Percentiles rank a stretch among this genome's conserved stretches.
phyloP scores from a whole-genome alignment of 2,888 invertebrate species.

The Folsomia candida region DNA sequence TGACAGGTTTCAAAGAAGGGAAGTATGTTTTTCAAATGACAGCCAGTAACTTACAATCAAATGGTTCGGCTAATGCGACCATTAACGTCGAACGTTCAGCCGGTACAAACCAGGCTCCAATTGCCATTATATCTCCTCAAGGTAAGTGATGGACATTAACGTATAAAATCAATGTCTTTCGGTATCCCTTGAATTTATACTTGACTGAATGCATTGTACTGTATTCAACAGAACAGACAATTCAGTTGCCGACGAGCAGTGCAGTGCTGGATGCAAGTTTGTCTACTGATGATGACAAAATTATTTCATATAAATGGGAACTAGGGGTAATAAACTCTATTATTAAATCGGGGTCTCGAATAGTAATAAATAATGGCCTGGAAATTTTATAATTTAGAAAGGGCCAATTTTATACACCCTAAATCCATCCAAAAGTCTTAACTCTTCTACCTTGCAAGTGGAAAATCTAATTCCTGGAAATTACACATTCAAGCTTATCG shows the following conservation, averaged over 20 bases:
- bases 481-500: slow-evolving; percentile 83
- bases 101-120: slow-evolving; percentile 70
- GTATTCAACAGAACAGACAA: slow-evolving; percentile 79
- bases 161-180: no score
- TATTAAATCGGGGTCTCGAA: no score
- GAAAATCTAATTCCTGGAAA: slow-evolving; percentile 85
- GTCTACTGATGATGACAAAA: slow-evolving; percentile 69
- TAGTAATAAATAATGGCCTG: no score
- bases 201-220: no score
- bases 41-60: slow-evolving; percentile 67
- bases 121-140: slow-evolving; percentile 80
- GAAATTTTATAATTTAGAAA: no score
- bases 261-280: slow-evolving; percentile 78
- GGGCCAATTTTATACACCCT: slow-evolving; percentile 84
- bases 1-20: slow-evolving; percentile 81
- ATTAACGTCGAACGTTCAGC: slow-evolving; percentile 77
- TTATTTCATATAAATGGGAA: slow-evolving; percentile 89
- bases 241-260: slow-evolving; percentile 83
- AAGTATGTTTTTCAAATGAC: slow-evolving; percentile 86
- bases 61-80: slow-evolving; percentile 84
- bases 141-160: no score
- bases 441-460: slow-evolving; percentile 77
- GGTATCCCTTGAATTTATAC: no score
- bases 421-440: slow-evolving; percentile 60
- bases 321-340: no score